Percentiles rank a stretch among this genome's conserved stretches.
Conservation (phyloP, 2,797 vertebrate species). For the Sebastes taczanowskii region DNA sequence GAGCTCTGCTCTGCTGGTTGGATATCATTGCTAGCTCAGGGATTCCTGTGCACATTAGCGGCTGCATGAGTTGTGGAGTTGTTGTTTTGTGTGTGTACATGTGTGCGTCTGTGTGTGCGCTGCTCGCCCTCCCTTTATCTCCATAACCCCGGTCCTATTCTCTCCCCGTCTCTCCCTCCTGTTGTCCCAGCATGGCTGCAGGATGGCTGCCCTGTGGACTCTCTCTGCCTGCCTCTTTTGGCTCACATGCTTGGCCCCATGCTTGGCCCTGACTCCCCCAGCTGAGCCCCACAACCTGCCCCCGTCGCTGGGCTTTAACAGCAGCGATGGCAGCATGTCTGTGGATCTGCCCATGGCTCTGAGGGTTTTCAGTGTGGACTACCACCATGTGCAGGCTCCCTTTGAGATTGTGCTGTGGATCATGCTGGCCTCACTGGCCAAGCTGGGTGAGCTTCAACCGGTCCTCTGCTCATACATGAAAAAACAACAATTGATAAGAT, state of each 20-base stretch:
- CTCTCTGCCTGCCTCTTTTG: constrained; percentile 28
- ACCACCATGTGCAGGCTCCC: constrained; percentile 85
- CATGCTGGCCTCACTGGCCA: constrained; percentile 88
- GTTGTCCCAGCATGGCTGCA: constrained; percentile 65
- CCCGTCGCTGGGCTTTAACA: constrained; percentile 43
- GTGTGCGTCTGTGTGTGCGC: constrained; percentile 24
- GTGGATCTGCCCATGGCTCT: constrained; percentile 56
- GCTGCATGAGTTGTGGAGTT: constrained; percentile 41
- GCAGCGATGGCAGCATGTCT: constrained; percentile 39
- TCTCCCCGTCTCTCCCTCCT: constrained; percentile 24
- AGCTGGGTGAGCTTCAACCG: constrained; percentile 79
- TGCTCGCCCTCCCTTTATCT: constrained; percentile 22
- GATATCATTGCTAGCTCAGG: constrained; percentile 73
- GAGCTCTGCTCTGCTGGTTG: constrained; percentile 42
- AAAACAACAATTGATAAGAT: neutral
- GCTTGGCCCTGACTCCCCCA: constrained; percentile 34
- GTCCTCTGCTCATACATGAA: neutral
- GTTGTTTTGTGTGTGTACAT: constrained; percentile 38
- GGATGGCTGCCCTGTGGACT: constrained; percentile 60
- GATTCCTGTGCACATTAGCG: constrained; percentile 81
- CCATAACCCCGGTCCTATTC: constrained; percentile 34
- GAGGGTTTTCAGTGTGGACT: constrained; percentile 83
- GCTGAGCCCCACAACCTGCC: constrained; percentile 28
- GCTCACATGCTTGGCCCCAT: constrained; percentile 24
- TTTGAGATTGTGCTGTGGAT: constrained; percentile 90